Base-by-base conservation (phyloP, 1,140 invertebrate genomes). In the Chionoecetes opilio region DNA sequence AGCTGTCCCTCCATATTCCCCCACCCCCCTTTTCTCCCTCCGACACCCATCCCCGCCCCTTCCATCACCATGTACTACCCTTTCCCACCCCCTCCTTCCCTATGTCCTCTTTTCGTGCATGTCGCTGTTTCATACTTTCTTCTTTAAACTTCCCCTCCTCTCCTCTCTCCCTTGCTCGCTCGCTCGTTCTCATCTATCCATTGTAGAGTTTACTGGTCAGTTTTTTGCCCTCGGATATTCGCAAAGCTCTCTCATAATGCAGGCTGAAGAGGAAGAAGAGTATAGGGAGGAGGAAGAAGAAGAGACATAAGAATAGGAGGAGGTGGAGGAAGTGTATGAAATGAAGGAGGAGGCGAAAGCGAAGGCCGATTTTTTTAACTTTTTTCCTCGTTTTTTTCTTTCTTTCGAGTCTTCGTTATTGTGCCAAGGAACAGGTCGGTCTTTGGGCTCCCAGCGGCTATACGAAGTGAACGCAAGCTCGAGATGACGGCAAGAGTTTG, bases 111-210 rank as follows among this genome's bases (percentile, higher is more conserved):
- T 87, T 6, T 32, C 85, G 32, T 87, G 63, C 85, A 37, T 34
- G 37, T 87, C 37, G 37, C n/a, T 32, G 85, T 35, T 38, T 87
- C 26, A 34, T 87, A 87, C 88, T 90, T 53, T 34, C 88, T 53
- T 53, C 63, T 75, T 75, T 75, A 75, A 75, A 26, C 63, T 11
- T n/a, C n/a, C 63, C 63, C 63, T 75, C 63, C n/a, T n/a, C n/a
- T n/a, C n/a, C 63, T 75, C 63, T 11, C 63, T 75, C 63, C 3
- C 63, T 75, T n/a, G 63, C 63, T n/a, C 21, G 63, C 63, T 75
- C 63, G n/a, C 63, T 75, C 63, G 11, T 26, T 75, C 63, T 75
- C 63, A 75, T 75, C 63, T 75, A 75, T 75, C 63, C n/a, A 75
- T 75, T 75, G 63, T 75, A 75, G 63, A 75, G 63, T 75, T 75